These are phyloP conservation scores for Cheilosia vernalis DNA, from an alignment of 2,888 invertebrate genomes.

Conservation along the genomic window DNA sequence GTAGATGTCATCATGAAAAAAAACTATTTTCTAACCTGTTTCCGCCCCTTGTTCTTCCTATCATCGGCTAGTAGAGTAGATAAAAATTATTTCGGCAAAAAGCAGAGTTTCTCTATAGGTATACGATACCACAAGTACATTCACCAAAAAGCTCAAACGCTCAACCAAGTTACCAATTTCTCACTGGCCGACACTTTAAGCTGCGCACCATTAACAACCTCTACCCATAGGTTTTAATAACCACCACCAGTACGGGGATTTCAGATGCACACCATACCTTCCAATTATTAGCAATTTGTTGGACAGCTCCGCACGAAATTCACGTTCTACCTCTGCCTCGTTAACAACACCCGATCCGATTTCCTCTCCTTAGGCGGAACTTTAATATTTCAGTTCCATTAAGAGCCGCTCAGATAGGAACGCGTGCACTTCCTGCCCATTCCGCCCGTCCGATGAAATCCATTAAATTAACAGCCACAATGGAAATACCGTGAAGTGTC, in stretches of 20 bases:
- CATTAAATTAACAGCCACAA: slow-evolving; percentile 74
- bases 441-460: slow-evolving; percentile 48
- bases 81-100: no score
- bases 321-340: background rate
- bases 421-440: background rate
- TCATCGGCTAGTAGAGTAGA: no score
- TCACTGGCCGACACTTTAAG: background rate
- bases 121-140: no score
- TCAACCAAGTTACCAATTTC: no score
- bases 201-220: background rate
- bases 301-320: background rate
- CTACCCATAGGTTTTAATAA: slow-evolving; percentile 23
- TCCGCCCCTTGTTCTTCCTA: no score
- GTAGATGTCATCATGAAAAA: no score
- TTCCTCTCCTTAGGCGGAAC: slow-evolving; percentile 31
- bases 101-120: no score
- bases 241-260: background rate
- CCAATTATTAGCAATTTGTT: slow-evolving; percentile 25
- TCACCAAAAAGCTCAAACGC: background rate
- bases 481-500: slow-evolving; percentile 54
- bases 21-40: no score
- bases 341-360: background rate
- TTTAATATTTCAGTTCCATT: slow-evolving; percentile 72
- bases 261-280: background rate
- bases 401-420: slow-evolving; percentile 22